Percentiles rank a stretch among this genome's conserved stretches.
Conservation (phyloP, 23 tunicate species). For the Diplosoma virens region DNA sequence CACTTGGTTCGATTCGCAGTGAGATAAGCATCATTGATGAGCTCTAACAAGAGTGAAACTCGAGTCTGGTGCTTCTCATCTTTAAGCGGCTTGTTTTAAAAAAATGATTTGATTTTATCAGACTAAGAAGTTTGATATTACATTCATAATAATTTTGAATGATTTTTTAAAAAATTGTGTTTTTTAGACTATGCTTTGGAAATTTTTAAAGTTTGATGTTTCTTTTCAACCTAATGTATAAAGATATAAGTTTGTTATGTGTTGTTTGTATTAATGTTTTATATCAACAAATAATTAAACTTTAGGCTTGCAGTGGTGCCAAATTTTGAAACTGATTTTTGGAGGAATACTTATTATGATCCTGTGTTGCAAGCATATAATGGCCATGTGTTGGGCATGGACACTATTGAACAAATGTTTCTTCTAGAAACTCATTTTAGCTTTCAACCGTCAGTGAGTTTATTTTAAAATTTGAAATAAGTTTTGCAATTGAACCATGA, state of each 20-base stretch:
- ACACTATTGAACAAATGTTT: constrained; percentile 64
- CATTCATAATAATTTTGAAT: too few relatives aligned
- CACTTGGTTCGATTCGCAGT: too few relatives aligned
- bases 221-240: too few relatives aligned
- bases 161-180: neutral
- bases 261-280: neutral
- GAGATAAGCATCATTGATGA: too few relatives aligned
- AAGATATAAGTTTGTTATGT: too few relatives aligned
- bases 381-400: constrained; percentile 82
- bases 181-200: neutral
- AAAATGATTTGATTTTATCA: too few relatives aligned
- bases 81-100: too few relatives aligned
- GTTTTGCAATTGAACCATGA: too few relatives aligned
- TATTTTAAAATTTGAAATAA: too few relatives aligned
- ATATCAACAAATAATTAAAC: neutral
- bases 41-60: too few relatives aligned
- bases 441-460: constrained; percentile 53
- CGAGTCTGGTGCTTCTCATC: too few relatives aligned
- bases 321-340: constrained; percentile 74
- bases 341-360: constrained; percentile 86
- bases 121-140: too few relatives aligned
- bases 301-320: constrained; percentile 53
- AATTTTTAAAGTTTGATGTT: neutral
- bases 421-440: constrained; percentile 67
- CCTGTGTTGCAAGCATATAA: constrained; percentile 64